A percentile compares a stretch with the other conserved stretches of the same genome.
These are phyloP conservation scores for Volucella inanis DNA, from an alignment of 2,888 invertebrate genomes.

Conservation along the genomic window DNA sequence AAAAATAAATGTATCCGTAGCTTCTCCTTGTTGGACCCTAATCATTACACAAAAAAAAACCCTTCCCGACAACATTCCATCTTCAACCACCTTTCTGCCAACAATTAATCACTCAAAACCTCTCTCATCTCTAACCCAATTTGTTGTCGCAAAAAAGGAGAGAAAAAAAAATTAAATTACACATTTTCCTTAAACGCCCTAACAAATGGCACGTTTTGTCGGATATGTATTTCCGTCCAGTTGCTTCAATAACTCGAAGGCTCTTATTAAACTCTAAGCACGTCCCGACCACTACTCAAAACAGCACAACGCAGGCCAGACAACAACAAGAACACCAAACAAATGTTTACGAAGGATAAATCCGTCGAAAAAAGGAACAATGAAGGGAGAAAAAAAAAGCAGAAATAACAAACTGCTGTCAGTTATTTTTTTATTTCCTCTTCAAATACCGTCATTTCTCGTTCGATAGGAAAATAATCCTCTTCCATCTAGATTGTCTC, in stretches of 20 bases:
- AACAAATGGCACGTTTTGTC: slow-evolving; percentile 62
- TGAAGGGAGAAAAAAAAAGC: not conserved
- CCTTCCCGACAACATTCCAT: no score
- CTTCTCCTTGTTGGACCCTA: no score
- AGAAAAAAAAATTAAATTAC: slow-evolving; percentile 50
- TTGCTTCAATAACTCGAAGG: slow-evolving; percentile 4
- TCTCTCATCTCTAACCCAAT: slow-evolving; percentile 28
- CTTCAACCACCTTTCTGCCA: slow-evolving; percentile 12
- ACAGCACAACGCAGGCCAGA: slow-evolving; percentile 45
- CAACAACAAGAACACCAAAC: slow-evolving; percentile 23
- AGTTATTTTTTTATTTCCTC: slow-evolving; percentile 64
- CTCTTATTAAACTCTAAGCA: slow-evolving; percentile 66
- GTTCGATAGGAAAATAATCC: slow-evolving; percentile 68
- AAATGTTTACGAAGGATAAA: slow-evolving; percentile 28
- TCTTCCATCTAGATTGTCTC: slow-evolving; percentile 52
- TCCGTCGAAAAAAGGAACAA: not conserved
- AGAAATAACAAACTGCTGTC: slow-evolving; percentile 56
- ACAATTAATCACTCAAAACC: slow-evolving; percentile 43
- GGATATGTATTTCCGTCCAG: slow-evolving; percentile 12
- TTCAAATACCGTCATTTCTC: slow-evolving; percentile 70
- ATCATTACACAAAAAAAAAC: no score
- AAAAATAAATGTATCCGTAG: no score
- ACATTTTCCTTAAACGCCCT: slow-evolving; percentile 43
- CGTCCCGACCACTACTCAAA: slow-evolving; percentile 50
- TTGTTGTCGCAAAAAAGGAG: slow-evolving; percentile 17